Evolutionary conservation across 2,113 vertebrate species (phyloP), one percentile per base, ranked within the genome.

Genomic region (Grammomys dolichurus): DNA sequence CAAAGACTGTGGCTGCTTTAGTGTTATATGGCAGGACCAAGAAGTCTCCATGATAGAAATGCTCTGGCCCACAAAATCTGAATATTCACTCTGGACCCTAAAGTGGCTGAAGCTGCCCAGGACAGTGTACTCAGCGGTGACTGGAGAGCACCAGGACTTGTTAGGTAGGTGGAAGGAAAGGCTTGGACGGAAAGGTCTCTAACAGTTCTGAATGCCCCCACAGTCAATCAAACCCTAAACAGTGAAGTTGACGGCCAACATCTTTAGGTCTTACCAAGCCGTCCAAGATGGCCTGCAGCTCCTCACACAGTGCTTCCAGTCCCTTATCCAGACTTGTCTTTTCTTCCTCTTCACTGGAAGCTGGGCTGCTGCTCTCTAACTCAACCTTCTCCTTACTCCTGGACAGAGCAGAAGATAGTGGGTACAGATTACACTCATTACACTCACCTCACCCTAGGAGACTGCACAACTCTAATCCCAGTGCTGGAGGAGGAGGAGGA

Each of bases 231-330:
- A 58, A 8, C 58, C 12, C 43, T 17, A 46, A 8, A 12, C 0
- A 20, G 3, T 2, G 36, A n/a, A 20, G 10, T 7, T 0, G 33
- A 31, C 3, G 26, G 36, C 73, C 20, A 19, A 60, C 9, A 0
- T 7, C 9, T 12, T 1, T 2, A 69, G 31, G 1, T 8, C 97
- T 97, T 97, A 99, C 99, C 99, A 99, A 98, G 89, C 98, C 98
- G 54, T 99, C 97, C 20, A 99, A 90, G 6, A 98, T 96, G 22
- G 98, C 96, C 89, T 99, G 98, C 86, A 99, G 98, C 90, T 98
- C 98, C 97, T 93, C 84, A 86, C 99, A 99, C 84, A 98, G 97
- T 0, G 87, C 97, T 70, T 99, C 99, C 46, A 99, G 98, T 26
- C 99, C 99, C 51, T 93, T 76, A 22, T 98, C 96, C 22, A n/a